Evolutionary conservation across 2,797 vertebrate genomes (phyloP).

Genomic region (Oryzias sinensis): DNA sequence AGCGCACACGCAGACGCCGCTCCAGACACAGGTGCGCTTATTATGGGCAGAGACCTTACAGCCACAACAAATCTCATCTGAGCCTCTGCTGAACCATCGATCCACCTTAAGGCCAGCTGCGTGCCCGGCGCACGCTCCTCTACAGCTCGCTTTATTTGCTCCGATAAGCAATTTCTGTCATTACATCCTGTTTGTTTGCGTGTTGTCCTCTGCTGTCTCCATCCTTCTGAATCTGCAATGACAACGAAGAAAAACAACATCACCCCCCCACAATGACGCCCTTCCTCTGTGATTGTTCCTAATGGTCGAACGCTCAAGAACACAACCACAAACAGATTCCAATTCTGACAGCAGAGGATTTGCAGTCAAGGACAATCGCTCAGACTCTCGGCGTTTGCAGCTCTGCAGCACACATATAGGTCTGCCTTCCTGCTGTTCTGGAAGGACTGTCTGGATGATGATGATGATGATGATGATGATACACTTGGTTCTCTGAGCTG

Average conservation of each 20-base stretch:
- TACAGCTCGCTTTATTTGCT: conserved; percentile 64
- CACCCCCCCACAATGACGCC: conserved; percentile 21
- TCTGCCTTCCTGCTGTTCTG: too few species aligned
- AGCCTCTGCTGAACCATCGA: conserved; percentile 59
- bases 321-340: conserved; percentile 32
- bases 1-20: conserved; percentile 19
- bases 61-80: conserved; percentile 35
- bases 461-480: too few species aligned
- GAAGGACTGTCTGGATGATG: too few species aligned
- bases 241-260: conserved; percentile 46
- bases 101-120: conserved; percentile 59
- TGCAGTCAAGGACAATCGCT: conserved; percentile 46
- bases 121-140: conserved; percentile 52
- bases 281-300: conserved; percentile 16
- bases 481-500: too few species aligned
- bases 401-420: too few species aligned
- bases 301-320: conserved; percentile 46
- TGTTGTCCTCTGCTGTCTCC: conserved; percentile 43
- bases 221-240: conserved; percentile 37
- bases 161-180: conserved; percentile 73
- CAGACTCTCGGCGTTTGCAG: neutral
- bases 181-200: conserved; percentile 55
- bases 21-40: conserved; percentile 72
- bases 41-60: conserved; percentile 54
- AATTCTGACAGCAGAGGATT: conserved; percentile 49